Percentiles rank a stretch among this genome's conserved stretches.
These are phyloP conservation scores for Sparus aurata DNA, from an alignment of 2,797 vertebrate species.

Conservation along the genomic window DNA sequence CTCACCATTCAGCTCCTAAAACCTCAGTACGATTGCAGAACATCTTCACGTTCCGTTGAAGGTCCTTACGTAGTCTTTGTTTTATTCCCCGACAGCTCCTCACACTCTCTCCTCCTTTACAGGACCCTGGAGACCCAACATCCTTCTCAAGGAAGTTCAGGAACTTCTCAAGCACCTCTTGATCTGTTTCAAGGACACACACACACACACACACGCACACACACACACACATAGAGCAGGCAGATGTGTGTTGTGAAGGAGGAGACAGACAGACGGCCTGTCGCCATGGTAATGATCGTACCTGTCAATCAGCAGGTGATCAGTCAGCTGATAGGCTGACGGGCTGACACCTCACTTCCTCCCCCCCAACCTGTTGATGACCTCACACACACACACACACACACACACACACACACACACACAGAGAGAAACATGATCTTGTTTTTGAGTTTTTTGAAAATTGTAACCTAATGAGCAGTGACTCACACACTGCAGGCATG, in stretches of 20 bases:
- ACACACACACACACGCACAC: not conserved
- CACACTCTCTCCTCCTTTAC: too few species aligned
- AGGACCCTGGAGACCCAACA: too few species aligned
- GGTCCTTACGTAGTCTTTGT: too few species aligned
- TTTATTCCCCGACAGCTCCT: too few species aligned
- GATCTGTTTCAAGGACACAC: too few species aligned
- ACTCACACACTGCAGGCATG: not conserved
- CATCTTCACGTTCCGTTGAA: too few species aligned
- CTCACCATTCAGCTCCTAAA: too few species aligned
- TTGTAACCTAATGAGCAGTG: not conserved
- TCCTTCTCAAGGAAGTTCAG: too few species aligned
- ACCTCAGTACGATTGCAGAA: too few species aligned
- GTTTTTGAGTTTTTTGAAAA: not conserved
- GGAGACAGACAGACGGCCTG: conserved; percentile 21
- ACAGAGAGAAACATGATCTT: not conserved
- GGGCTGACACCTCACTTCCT: conserved; percentile 23
- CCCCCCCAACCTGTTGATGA: conserved; percentile 26
- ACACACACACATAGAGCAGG: not conserved
- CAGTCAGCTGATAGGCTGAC: conserved; percentile 57
- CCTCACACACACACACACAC: conserved; percentile 21
- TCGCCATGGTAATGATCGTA: conserved; percentile 50
- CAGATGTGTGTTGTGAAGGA: conserved; percentile 6
- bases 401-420: not conserved
- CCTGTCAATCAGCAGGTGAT: conserved; percentile 56
- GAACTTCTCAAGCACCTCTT: too few species aligned